Base-by-base conservation (phyloP, 2,888 invertebrate genomes). In the Lottia gigantea region DNA sequence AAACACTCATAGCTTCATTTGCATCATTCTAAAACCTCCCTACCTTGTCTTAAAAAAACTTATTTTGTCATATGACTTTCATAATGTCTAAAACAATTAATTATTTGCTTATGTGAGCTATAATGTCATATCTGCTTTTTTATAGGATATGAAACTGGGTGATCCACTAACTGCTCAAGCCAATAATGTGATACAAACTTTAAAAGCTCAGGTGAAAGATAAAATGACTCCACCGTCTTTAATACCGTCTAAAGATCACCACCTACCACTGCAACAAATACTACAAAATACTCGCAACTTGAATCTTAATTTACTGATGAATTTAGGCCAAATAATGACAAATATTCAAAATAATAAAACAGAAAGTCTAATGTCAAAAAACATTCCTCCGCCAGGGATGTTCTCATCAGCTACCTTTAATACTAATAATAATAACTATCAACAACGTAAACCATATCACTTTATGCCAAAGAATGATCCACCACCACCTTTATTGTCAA, bases 131-230 rank as follows among this genome's bases (percentile, higher is more conserved):
- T 40, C 7, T 40, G 7, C 2, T 40, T 1, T 40, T 40, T 40
- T 40, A 8, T 8, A 67, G 49, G 70, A 66, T 66, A 66, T 69
- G 12, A 80, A 78, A 66, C 81, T 91, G 16, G 85, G 86, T n/a
- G 84, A 86, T 68, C 86, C 86, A 12, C 65, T 85, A 74, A 82
- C 84, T n/a, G 82, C 83, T 1, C 84, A 85, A 71, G 84, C 86
- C 47, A 84, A 82, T 70, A 80, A 83, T 23, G 88, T 90, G 45
- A 83, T 90, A 31, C 89, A 90, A 78, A 90, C 89, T 79, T 83
- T 91, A 19, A 76, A 80, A 66, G 73, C 77, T 64, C 80, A 82
- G 68, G 72, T 82, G 67, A 76, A 75, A 62, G 72, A 74, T 65
- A 69, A 72, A 49, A 26, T 49, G 8, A 46, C 64, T 7, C 62